Percentiles rank a stretch among this genome's conserved stretches.
Conservation (phyloP, 2,113 vertebrate genomes). For the Laterallus jamaicensis region DNA sequence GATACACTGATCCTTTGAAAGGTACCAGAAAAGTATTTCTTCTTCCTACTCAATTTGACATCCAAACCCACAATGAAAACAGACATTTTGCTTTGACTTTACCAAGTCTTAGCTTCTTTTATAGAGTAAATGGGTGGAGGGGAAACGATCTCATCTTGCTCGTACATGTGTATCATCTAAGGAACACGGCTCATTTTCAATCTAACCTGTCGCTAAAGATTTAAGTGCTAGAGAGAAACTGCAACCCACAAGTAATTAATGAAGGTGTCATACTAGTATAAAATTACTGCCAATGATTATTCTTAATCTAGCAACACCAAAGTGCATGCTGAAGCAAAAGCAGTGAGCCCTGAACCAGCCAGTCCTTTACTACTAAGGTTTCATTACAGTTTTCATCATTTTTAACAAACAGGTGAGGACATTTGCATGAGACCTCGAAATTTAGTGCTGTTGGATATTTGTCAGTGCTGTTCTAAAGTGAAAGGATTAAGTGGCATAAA, state of each 20-base stretch:
- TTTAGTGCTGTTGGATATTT: neutral
- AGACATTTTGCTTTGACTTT: neutral
- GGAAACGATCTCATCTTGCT: neutral
- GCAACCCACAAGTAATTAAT: neutral
- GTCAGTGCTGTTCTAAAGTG: neutral
- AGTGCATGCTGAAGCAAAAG: neutral
- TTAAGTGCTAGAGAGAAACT: neutral
- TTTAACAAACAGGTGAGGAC: neutral
- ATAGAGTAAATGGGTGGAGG: too few species aligned
- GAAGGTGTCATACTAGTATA: neutral
- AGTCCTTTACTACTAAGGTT: neutral
- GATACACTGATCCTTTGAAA: neutral
- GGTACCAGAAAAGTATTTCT: neutral
- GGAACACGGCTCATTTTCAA: neutral
- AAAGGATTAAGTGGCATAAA: neutral
- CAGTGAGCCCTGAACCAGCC: neutral
- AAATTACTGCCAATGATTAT: neutral
- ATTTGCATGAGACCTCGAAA: neutral
- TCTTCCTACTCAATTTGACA: too few species aligned
- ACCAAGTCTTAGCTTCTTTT: too few species aligned
- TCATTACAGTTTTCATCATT: neutral
- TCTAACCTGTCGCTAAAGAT: neutral
- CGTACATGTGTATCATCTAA: neutral
- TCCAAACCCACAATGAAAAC: neutral
- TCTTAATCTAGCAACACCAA: neutral